Base-by-base conservation (phyloP, 1,140 invertebrate genomes). In the Anastrepha obliqua region DNA sequence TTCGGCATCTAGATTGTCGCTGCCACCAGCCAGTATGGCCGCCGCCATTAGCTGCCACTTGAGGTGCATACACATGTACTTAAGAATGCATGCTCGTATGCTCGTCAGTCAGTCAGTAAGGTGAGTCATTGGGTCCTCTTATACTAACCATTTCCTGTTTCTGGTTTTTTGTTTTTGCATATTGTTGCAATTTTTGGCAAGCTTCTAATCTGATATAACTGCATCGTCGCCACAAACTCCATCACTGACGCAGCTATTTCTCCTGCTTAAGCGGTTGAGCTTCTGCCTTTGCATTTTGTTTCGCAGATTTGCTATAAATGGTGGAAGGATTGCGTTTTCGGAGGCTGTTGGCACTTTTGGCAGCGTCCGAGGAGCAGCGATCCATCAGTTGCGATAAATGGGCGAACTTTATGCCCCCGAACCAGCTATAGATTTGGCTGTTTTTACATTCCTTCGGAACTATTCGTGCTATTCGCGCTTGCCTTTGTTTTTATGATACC, bases 141-240 rank as follows among this genome's bases (percentile, higher is more conserved):
- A 29, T 29, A 29, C 29, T 29, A 29, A 29, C 29, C 29, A 29
- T 29, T 29, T 44, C 8, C n/a, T n/a, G 39, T 20, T 74, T 74
- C 15, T 74, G 13, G 2, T 42, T 74, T 29, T 29, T 74, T 11
- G 20, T 81, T 51, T 81, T 58, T 78, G 3, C 17, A 47, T 51
- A 5, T 55, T 78, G 74, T 17, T 78, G 17, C 74, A 20, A 55
- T n/a, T 78, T 78, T 55, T 78, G 74, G 74, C 74, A 81, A 81
- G 47, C 20, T 81, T 29, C 4, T 78, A 2, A 78, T 78, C 74
- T 81, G 74, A 81, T 81, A 81, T 81, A 47, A 6, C 51, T 55
- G 74, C 44, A 51, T 3, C 74, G 74, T 55, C 74, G 74, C 47
- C 74, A 51, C 74, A 29, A 44, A 74, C 70, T 74, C 44, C 70